Evolutionary conservation across 2,797 vertebrate genomes (phyloP).

Genomic region (Myotis pilosus): DNA sequence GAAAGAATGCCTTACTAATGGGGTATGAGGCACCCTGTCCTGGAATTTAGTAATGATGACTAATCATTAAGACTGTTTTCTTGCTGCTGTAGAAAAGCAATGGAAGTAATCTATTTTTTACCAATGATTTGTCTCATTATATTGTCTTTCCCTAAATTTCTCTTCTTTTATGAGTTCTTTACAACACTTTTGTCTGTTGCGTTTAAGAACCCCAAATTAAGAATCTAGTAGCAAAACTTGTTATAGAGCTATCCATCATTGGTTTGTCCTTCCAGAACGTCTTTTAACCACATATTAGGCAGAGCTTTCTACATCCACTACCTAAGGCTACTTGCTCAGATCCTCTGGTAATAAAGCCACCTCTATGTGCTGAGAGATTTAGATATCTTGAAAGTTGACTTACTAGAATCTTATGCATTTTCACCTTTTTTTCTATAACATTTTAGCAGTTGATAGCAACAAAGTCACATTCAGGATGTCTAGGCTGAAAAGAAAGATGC

Average conservation of each 20-base stretch:
- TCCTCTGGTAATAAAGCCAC: neutral
- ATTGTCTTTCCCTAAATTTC: neutral
- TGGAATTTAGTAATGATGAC: constrained; percentile 21
- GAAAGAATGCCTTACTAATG: constrained; percentile 39
- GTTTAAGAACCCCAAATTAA: constrained; percentile 25
- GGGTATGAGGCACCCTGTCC: neutral
- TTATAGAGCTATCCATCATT: neutral
- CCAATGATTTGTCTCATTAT: neutral
- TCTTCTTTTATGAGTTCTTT: neutral
- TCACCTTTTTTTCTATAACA: neutral
- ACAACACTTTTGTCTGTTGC: neutral
- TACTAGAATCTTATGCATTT: constrained; percentile 35
- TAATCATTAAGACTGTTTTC: neutral
- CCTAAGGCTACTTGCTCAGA: neutral
- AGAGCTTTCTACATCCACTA: neutral
- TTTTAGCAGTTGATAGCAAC: neutral
- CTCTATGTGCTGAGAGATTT: neutral
- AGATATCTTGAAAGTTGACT: constrained; percentile 32
- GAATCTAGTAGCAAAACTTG: neutral
- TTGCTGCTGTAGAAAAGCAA: neutral
- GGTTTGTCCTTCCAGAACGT: neutral
- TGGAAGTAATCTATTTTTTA: neutral
- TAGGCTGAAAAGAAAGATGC: neutral
- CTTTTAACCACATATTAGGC: neutral
- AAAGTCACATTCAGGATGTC: neutral